phyloP scores from a whole-genome alignment of 2,113 vertebrate genomes.

The Nothoprocta pentlandii region DNA sequence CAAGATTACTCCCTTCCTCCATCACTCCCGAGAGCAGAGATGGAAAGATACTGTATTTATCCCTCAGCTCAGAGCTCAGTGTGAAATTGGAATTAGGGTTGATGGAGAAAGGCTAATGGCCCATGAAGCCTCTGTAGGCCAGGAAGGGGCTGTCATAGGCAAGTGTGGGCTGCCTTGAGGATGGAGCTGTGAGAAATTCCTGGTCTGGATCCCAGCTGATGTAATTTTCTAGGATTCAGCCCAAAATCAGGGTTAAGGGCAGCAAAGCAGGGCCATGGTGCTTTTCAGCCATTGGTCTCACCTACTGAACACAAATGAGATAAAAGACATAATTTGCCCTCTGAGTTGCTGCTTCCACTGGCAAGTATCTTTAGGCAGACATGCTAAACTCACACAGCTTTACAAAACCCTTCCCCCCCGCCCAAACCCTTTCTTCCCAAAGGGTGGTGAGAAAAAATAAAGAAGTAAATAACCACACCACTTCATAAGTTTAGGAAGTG shows the following conservation, averaged over 20 bases:
- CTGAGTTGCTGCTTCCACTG: not conserved
- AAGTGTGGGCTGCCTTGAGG: not conserved
- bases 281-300: not conserved
- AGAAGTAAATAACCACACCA: not conserved
- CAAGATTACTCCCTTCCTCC: not conserved
- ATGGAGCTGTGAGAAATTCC: not conserved
- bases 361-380: constrained; percentile 10
- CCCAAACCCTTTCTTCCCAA: not conserved
- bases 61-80: not conserved
- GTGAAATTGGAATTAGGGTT: not conserved
- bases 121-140: not conserved
- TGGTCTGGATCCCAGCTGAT: no score
- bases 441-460: not conserved
- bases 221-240: not conserved
- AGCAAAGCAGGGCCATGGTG: not conserved
- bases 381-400: not conserved
- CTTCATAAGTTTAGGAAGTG: not conserved
- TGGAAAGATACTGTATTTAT: not conserved
- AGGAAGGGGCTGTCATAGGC: not conserved
- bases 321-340: not conserved
- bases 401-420: not conserved
- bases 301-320: not conserved
- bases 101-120: not conserved
- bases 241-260: not conserved
- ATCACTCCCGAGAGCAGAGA: not conserved